Evolutionary conservation across 1,140 invertebrate species (phyloP).

Genomic region (Cyclargus thomasi): DNA sequence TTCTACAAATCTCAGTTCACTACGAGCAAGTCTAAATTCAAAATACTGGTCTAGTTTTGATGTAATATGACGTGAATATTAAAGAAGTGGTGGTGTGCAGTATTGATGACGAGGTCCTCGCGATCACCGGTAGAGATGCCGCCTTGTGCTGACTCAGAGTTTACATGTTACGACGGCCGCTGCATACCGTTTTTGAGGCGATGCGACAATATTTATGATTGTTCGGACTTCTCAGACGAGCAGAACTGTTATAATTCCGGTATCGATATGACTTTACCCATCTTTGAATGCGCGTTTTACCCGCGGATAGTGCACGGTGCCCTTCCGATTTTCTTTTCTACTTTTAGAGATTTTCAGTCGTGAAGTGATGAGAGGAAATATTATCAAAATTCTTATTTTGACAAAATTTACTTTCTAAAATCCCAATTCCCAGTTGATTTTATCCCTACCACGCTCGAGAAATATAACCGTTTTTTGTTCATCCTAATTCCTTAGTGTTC

Average conservation of each 20-base stretch:
- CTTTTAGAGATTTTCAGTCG: no score
- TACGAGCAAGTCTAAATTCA: no score
- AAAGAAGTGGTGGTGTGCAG: conserved; percentile 43
- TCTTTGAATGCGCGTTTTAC: conserved; percentile 34
- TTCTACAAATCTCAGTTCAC: no score
- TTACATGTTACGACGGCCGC: conserved; percentile 79
- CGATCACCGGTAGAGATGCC: conserved; percentile 38
- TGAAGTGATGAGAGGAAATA: no score
- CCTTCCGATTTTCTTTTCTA: no score
- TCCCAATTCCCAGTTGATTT: no score
- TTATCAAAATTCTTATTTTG: no score
- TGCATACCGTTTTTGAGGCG: conserved; percentile 81
- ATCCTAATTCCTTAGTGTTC: no score
- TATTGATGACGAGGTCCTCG: conserved; percentile 49
- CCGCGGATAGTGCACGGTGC: conserved; percentile 2
- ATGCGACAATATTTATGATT: conserved; percentile 92
- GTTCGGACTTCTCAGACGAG: conserved; percentile 93
- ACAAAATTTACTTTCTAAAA: no score
- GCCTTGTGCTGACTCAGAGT: conserved; percentile 76
- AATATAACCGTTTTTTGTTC: no score
- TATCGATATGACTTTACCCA: conserved; percentile 41
- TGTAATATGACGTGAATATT: conserved; percentile 3
- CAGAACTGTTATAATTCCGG: conserved; percentile 84
- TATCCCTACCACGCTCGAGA: no score
- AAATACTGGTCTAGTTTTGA: not conserved